Evolutionary conservation across 2,888 invertebrate genomes (phyloP).

Genomic region (Phengaris alcon): DNA sequence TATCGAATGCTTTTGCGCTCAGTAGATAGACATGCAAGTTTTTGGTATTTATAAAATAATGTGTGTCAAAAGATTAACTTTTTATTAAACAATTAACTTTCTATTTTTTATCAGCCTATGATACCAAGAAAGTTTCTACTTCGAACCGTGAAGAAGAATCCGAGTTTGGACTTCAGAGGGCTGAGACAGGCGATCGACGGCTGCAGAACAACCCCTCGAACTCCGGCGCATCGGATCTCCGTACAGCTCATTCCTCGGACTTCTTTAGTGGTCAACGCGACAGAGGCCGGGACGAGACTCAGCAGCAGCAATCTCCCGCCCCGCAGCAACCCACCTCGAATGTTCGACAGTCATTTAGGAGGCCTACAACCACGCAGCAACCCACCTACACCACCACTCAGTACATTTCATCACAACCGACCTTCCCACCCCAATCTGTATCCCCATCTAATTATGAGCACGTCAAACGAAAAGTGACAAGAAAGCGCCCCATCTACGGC

Average conservation of each 20-base stretch:
- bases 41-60: background rate
- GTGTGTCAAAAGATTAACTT: background rate
- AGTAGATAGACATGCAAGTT: background rate
- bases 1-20: conserved; percentile 30
- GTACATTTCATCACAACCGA: conserved; percentile 47
- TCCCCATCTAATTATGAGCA: conserved; percentile 52
- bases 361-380: conserved; percentile 64
- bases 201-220: conserved; percentile 53
- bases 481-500: conserved; percentile 64
- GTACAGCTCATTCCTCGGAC: conserved; percentile 86
- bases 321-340: conserved; percentile 40
- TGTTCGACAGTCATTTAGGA: conserved; percentile 55
- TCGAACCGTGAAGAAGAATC: conserved; percentile 82
- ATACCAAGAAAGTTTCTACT: conserved; percentile 81
- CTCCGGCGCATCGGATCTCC: conserved; percentile 80
- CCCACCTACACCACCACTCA: conserved; percentile 54
- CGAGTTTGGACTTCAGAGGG: conserved; percentile 85
- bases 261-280: conserved; percentile 82
- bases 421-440: conserved; percentile 44
- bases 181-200: conserved; percentile 82
- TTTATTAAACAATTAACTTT: background rate
- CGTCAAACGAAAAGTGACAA: conserved; percentile 63
- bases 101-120: conserved; percentile 69
- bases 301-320: conserved; percentile 40
- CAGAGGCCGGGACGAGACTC: conserved; percentile 66